phyloP scores from a whole-genome alignment of 2,888 invertebrate species.

The Meliscaeva auricollis region DNA sequence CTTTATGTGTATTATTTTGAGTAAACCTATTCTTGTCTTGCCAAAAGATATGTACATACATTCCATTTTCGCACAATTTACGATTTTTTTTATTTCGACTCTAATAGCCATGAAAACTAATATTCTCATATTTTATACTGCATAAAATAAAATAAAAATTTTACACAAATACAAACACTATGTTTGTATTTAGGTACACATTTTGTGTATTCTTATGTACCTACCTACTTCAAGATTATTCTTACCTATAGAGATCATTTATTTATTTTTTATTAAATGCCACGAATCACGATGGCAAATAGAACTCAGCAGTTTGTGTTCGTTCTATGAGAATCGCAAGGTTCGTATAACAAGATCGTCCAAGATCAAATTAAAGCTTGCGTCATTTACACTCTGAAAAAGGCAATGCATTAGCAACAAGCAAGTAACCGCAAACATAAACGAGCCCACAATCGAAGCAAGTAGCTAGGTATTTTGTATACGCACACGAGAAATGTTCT shows the following conservation, averaged over 20 bases:
- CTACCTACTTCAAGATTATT: not conserved
- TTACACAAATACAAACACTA: not conserved
- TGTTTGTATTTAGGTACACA: no score
- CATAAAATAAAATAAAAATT: not conserved
- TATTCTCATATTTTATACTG: not conserved
- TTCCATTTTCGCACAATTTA: slow-evolving; percentile 13
- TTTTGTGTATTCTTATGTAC: not conserved
- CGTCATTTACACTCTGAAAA: slow-evolving; percentile 41
- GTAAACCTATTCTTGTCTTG: no score
- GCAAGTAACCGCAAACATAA: slow-evolving; percentile 20
- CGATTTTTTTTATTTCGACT: not conserved
- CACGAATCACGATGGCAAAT: slow-evolving; percentile 36
- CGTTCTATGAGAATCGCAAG: slow-evolving; percentile 19
- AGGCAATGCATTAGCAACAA: slow-evolving; percentile 35
- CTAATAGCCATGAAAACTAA: slow-evolving; percentile 3
- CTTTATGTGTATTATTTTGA: no score
- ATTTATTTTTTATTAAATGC: slow-evolving; percentile 8
- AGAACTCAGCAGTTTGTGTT: slow-evolving; percentile 1
- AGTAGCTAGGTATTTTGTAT: not conserved
- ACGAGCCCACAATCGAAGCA: slow-evolving; percentile 27
- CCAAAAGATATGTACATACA: not conserved
- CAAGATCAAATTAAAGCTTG: slow-evolving; percentile 35
- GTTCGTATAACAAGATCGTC: slow-evolving; percentile 32
- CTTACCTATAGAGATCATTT: slow-evolving; percentile 1
- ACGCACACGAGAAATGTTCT: slow-evolving; percentile 23